These are phyloP conservation scores for Metallyticus violacea DNA, from an alignment of 2,888 invertebrate species.

Conservation along the genomic window DNA sequence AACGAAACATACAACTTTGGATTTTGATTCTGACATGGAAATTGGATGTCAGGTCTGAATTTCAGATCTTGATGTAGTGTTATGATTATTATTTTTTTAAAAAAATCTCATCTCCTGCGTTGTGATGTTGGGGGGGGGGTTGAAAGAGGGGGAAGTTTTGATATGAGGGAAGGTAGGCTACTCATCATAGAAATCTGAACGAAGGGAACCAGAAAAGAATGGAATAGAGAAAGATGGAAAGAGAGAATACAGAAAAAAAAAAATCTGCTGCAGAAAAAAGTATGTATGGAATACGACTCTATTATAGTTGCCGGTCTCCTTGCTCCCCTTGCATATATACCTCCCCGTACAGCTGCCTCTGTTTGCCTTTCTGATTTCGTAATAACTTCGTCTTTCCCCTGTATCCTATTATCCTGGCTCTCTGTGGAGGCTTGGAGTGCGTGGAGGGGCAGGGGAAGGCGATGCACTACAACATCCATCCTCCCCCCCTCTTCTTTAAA, in stretches of 20 bases:
- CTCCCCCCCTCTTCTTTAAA: neutral
- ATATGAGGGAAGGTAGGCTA: neutral
- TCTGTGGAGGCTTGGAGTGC: neutral
- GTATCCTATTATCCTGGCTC: conserved; percentile 20
- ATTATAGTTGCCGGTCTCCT: neutral
- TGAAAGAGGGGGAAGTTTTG: neutral
- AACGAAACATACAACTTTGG: neutral
- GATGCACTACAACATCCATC: conserved; percentile 2
- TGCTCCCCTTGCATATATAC: neutral
- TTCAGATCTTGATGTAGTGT: conserved; percentile 2
- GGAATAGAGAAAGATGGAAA: neutral
- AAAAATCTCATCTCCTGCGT: conserved; percentile 1
- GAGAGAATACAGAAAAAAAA: neutral
- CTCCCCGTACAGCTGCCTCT: neutral
- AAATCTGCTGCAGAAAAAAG: neutral
- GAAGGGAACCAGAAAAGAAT: neutral
- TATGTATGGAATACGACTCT: neutral
- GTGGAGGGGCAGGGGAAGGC: neutral
- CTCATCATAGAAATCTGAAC: conserved; percentile 3
- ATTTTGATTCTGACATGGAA: conserved; percentile 14
- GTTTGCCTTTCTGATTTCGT: conserved; percentile 30
- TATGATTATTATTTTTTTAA: conserved; percentile 9
- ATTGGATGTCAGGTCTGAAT: conserved; percentile 13
- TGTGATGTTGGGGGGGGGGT: neutral
- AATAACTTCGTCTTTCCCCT: conserved; percentile 22